Evolutionary conservation across 2,113 vertebrate species (phyloP).

Genomic region (Monopterus albus): DNA sequence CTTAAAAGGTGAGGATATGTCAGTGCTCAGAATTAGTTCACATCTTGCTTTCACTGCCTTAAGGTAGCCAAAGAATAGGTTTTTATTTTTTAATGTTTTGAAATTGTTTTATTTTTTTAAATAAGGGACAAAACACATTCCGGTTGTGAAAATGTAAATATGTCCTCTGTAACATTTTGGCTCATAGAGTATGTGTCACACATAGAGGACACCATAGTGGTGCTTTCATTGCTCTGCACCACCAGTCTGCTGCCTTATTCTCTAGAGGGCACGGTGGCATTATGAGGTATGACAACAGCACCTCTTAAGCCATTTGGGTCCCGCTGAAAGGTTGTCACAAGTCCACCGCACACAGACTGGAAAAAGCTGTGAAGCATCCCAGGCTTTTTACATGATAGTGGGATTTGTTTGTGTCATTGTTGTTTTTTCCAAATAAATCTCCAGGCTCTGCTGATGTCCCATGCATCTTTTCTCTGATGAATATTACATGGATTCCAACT

Average conservation of each 20-base stretch:
- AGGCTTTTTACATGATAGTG: slow-evolving; percentile 60
- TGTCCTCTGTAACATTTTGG: not conserved
- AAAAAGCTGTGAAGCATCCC: slow-evolving; percentile 54
- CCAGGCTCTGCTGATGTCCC: slow-evolving; percentile 56
- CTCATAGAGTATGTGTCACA: slow-evolving; percentile 26
- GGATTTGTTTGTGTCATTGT: slow-evolving; percentile 71
- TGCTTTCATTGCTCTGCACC: slow-evolving; percentile 24
- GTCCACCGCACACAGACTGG: slow-evolving; percentile 48
- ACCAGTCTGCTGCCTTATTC: slow-evolving; percentile 33
- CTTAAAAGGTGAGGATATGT: no score
- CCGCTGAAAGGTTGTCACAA: slow-evolving; percentile 63
- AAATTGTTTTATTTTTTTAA: no score
- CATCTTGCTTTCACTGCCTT: no score
- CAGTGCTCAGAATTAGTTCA: no score
- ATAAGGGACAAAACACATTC: no score
- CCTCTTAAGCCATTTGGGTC: slow-evolving; percentile 64
- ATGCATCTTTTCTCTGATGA: slow-evolving; percentile 70
- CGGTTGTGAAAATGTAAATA: not conserved
- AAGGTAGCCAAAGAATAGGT: no score
- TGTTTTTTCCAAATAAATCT: slow-evolving; percentile 67
- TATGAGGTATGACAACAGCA: slow-evolving; percentile 60
- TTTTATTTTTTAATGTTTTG: no score
- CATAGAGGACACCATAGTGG: slow-evolving; percentile 16
- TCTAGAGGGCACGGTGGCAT: slow-evolving; percentile 51
- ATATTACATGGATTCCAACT: slow-evolving; percentile 77